phyloP scores from a whole-genome alignment of 2,113 vertebrate species.

The Struthio camelus region DNA sequence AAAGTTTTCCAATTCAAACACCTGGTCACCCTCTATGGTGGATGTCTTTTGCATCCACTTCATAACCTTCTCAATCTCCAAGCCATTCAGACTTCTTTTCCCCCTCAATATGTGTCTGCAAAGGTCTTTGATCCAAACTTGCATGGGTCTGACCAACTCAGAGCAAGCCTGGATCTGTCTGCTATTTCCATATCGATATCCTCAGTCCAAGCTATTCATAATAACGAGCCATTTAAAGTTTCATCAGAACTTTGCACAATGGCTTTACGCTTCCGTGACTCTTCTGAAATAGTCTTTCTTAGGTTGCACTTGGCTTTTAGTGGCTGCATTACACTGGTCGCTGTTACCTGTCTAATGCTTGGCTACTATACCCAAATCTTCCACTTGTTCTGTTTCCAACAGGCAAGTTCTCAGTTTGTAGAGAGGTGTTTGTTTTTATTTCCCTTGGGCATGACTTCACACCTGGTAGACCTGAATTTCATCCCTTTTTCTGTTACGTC shows the following conservation, averaged over 20 bases:
- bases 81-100: not conserved
- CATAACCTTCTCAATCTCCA: not conserved
- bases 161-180: accelerated
- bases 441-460: not conserved
- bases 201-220: not conserved
- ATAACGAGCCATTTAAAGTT: not conserved
- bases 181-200: not conserved
- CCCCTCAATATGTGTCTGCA: no score
- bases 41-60: not conserved
- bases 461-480: not conserved
- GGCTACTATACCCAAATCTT: not conserved
- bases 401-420: not conserved
- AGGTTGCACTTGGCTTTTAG: not conserved
- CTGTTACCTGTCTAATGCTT: not conserved
- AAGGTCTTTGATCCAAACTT: not conserved
- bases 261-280: not conserved
- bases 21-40: not conserved
- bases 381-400: not conserved
- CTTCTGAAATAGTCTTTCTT: not conserved
- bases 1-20: accelerated
- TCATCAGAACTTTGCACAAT: not conserved
- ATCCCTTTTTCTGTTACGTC: not conserved
- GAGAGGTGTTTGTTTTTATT: not conserved
- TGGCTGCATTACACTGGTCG: not conserved
- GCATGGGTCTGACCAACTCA: not conserved